Conservation (phyloP, 2,888 invertebrate genomes). For the Onchidella celtica region DNA sequence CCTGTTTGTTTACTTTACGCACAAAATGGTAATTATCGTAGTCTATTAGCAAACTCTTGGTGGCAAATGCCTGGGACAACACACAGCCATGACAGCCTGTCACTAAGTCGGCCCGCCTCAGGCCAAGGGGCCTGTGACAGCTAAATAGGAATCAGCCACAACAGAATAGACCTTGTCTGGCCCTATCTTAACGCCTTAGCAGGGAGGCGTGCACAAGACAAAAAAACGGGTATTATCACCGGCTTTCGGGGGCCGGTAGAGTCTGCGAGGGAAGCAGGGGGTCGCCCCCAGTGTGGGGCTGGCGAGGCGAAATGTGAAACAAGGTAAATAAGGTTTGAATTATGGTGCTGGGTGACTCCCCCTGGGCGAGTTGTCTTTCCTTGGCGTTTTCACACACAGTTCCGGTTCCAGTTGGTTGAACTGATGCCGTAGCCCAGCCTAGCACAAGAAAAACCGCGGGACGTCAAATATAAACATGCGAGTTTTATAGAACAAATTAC, state of each 20-base stretch:
- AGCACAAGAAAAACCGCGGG: too few species aligned
- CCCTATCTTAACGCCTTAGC: neutral
- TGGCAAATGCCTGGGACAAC: slow-evolving; percentile 1
- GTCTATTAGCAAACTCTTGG: neutral
- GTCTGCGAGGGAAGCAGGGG: neutral
- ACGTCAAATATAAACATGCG: too few species aligned
- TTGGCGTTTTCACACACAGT: neutral
- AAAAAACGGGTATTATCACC: slow-evolving; percentile 9
- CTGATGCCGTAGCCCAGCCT: too few species aligned
- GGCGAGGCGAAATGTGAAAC: neutral
- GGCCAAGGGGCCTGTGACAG: neutral
- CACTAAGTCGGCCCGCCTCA: slow-evolving; percentile 2
- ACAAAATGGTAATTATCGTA: neutral
- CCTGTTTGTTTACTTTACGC: neutral
- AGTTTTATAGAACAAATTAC: too few species aligned
- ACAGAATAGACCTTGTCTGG: neutral
- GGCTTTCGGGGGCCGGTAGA: neutral
- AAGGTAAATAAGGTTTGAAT: slow-evolving; percentile 23
- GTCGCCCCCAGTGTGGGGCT: neutral
- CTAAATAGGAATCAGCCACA: neutral
- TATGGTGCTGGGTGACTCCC: neutral
- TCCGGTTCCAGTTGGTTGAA: neutral
- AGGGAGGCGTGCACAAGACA: neutral
- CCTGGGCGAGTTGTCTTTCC: neutral
- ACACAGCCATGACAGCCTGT: neutral